Conservation (phyloP, 2,888 invertebrate genomes). For the Agrilus cyanescens region DNA sequence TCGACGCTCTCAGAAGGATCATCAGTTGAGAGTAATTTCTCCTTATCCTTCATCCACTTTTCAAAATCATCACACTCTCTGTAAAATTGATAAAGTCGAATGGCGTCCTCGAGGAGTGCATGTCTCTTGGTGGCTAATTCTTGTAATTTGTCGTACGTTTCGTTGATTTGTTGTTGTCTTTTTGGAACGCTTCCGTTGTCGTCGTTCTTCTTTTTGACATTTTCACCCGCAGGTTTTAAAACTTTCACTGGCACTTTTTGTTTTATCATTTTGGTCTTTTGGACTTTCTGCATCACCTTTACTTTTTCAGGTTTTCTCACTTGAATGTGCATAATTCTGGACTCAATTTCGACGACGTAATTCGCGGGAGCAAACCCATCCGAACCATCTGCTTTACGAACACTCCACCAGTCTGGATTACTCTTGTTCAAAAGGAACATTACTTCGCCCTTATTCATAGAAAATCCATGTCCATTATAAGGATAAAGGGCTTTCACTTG, state of each 20-base stretch:
- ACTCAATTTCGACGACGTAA: slow-evolving; percentile 87
- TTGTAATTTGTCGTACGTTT: slow-evolving; percentile 69
- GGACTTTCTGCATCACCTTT: slow-evolving; percentile 71
- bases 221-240: slow-evolving; percentile 31
- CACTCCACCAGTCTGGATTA: slow-evolving; percentile 98
- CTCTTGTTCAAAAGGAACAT: slow-evolving; percentile 91
- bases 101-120: slow-evolving; percentile 80
- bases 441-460: slow-evolving; percentile 77
- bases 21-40: slow-evolving; percentile 70
- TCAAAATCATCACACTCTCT: slow-evolving; percentile 97
- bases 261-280: slow-evolving; percentile 79
- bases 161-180: slow-evolving; percentile 66
- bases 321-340: slow-evolving; percentile 73
- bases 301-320: slow-evolving; percentile 73
- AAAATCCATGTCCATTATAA: slow-evolving; percentile 86
- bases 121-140: slow-evolving; percentile 70
- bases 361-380: slow-evolving; percentile 98
- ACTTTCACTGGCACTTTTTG: slow-evolving; percentile 71
- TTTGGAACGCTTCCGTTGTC: slow-evolving; percentile 72
- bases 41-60: slow-evolving; percentile 94
- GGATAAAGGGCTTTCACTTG: slow-evolving; percentile 81
- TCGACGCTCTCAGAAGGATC: slow-evolving; percentile 83
- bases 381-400: slow-evolving; percentile 74
- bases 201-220: slow-evolving; percentile 32
- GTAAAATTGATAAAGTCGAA: slow-evolving; percentile 85